Percentiles rank a stretch among this genome's conserved stretches.
phyloP scores from a whole-genome alignment of 2,113 vertebrate genomes.

The Scomber scombrus region DNA sequence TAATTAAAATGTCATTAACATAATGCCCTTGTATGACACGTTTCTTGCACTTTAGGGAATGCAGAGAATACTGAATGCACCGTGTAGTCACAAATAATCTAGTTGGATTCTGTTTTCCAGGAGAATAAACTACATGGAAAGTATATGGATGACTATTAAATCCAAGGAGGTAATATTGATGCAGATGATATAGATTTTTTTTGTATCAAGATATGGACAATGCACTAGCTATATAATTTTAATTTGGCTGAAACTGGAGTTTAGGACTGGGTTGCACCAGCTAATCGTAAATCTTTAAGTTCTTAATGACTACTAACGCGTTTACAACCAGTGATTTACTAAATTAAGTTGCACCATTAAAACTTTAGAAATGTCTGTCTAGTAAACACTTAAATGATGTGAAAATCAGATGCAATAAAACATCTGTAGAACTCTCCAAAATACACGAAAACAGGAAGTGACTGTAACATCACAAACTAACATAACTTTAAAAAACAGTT shows the following conservation, averaged over 20 bases:
- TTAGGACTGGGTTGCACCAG: neutral
- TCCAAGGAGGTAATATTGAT: too few relatives aligned
- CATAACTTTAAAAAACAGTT: neutral
- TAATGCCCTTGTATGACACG: neutral
- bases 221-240: too few relatives aligned
- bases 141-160: too few relatives aligned
- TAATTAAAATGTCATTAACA: neutral
- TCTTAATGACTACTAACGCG: neutral
- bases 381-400: neutral
- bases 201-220: too few relatives aligned
- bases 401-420: neutral
- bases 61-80: neutral
- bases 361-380: neutral
- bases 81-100: neutral
- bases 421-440: too few relatives aligned
- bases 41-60: too few relatives aligned
- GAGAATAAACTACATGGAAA: neutral
- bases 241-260: neutral
- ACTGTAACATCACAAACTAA: too few relatives aligned
- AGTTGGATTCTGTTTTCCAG: neutral
- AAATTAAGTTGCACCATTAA: neutral
- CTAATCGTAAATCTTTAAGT: neutral
- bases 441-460: too few relatives aligned
- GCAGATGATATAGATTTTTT: too few relatives aligned
- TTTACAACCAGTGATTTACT: too few relatives aligned